These are phyloP conservation scores for Cheilosia vernalis DNA, from an alignment of 2,888 invertebrate species.

Conservation along the genomic window DNA sequence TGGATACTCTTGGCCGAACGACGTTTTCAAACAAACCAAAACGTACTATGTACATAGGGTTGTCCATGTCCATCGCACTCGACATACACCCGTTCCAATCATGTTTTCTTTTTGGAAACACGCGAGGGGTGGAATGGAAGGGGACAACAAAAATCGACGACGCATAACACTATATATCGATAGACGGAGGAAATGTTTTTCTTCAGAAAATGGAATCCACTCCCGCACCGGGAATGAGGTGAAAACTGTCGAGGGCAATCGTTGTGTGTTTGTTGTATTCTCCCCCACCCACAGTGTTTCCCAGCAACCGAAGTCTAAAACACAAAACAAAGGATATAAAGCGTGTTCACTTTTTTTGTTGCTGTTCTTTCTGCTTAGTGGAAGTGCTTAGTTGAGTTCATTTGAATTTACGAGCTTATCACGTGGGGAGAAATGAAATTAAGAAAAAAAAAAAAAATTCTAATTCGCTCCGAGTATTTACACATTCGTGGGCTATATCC, in stretches of 20 bases:
- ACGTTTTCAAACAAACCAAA: constrained; percentile 27
- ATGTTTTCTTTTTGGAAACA: constrained; percentile 52
- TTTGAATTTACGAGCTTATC: constrained; percentile 56
- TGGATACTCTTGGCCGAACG: background rate
- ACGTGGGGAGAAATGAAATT: constrained; percentile 3
- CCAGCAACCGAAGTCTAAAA: constrained; percentile 24
- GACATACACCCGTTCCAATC: constrained; percentile 21
- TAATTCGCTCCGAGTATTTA: constrained; percentile 15
- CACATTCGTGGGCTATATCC: constrained; percentile 35
- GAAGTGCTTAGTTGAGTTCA: constrained; percentile 41
- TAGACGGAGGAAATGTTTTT: constrained; percentile 11
- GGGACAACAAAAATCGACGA: constrained; percentile 18
- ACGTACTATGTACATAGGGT: background rate
- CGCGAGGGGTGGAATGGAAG: constrained; percentile 17
- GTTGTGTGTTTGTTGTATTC: constrained; percentile 30
- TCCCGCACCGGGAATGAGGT: constrained; percentile 44
- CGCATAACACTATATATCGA: background rate
- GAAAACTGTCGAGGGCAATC: constrained; percentile 39
- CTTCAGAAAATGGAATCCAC: constrained; percentile 18
- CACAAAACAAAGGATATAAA: constrained; percentile 23
- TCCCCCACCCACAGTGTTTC: constrained; percentile 42
- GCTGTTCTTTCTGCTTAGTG: background rate
- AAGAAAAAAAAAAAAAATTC: background rate
- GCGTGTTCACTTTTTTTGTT: constrained; percentile 19
- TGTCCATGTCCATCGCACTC: background rate